Evolutionary conservation across 2,113 vertebrate species (phyloP).

Genomic region (Aspidoscelis tigris): DNA sequence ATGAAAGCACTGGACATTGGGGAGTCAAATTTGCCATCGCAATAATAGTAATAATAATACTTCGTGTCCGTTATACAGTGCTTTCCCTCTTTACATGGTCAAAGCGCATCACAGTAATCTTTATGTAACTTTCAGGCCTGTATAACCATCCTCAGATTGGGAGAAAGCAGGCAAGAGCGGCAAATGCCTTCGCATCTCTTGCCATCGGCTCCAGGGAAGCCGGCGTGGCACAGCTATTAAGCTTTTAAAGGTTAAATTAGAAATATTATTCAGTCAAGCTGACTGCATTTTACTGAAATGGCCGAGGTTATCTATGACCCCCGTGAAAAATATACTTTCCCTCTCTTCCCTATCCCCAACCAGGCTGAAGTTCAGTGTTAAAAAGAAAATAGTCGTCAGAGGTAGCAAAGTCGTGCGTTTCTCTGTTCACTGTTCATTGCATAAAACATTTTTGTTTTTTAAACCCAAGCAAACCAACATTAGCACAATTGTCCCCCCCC

Average conservation of each 20-base stretch:
- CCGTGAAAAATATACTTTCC: slow-evolving; percentile 50
- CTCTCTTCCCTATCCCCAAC: background rate
- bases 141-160: no score
- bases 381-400: slow-evolving; percentile 63
- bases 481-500: slow-evolving; percentile 34
- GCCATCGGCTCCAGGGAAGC: no score
- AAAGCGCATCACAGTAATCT: background rate
- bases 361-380: slow-evolving; percentile 60
- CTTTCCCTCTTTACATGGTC: background rate
- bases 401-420: slow-evolving; percentile 41
- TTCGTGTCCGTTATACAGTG: background rate
- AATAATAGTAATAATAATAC: slow-evolving; percentile 2
- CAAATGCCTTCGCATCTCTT: background rate
- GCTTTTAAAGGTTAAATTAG: background rate
- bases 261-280: background rate
- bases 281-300: slow-evolving; percentile 4
- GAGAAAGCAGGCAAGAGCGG: background rate
- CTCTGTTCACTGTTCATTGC: slow-evolving; percentile 27
- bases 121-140: background rate
- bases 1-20: slow-evolving; percentile 1
- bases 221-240: background rate
- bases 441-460: slow-evolving; percentile 12
- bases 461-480: slow-evolving; percentile 25
- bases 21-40: slow-evolving; percentile 22
- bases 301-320: slow-evolving; percentile 51